phyloP scores from a whole-genome alignment of 2,113 vertebrate species.

The Genyomyrus donnyi region DNA sequence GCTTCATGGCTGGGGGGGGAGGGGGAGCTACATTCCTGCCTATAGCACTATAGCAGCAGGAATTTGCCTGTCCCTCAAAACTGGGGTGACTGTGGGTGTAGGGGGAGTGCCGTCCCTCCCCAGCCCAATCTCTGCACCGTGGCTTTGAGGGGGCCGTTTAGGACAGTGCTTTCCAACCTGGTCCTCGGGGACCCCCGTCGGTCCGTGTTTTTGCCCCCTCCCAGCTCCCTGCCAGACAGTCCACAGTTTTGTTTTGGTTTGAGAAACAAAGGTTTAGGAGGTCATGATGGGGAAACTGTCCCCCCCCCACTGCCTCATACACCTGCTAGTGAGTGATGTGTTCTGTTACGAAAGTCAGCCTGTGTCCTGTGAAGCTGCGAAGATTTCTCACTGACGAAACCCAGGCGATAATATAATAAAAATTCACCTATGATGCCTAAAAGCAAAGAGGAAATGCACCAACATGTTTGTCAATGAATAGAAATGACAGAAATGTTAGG shows the following conservation, averaged over 20 bases:
- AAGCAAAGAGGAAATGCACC: neutral
- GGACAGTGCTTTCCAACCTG: neutral
- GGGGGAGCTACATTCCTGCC: neutral
- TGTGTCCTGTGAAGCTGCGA: neutral
- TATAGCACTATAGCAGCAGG: neutral
- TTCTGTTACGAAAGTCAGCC: neutral
- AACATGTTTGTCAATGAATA: neutral
- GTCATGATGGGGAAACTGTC: neutral
- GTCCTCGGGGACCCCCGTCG: too few species aligned
- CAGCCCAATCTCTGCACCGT: neutral
- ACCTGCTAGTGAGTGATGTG: neutral
- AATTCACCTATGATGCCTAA: neutral
- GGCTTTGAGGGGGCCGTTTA: neutral
- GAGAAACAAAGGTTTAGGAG: neutral
- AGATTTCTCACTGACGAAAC: neutral
- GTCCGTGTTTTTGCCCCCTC: too few species aligned
- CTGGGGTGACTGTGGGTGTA: neutral
- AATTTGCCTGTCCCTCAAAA: neutral
- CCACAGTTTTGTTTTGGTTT: too few species aligned
- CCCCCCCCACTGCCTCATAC: too few species aligned
- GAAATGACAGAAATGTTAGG: neutral
- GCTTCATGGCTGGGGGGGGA: neutral
- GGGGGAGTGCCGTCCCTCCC: neutral
- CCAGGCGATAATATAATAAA: neutral
- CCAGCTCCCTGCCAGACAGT: neutral